phyloP scores from a whole-genome alignment of 1,140 invertebrate species.

The Berghia stephanieae region DNA sequence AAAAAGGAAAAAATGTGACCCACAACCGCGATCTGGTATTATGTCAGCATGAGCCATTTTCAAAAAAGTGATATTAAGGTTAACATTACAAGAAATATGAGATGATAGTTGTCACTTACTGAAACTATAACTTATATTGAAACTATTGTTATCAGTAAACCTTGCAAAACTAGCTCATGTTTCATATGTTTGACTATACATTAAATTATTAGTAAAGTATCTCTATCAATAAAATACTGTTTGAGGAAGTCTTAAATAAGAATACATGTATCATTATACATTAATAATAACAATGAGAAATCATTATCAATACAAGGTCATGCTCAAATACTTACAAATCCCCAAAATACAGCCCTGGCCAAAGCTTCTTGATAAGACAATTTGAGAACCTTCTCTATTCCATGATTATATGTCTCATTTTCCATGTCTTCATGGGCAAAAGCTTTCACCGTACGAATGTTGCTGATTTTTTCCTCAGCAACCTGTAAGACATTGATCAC shows the following conservation, averaged over 20 bases:
- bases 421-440: constrained; percentile 89
- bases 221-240: background rate
- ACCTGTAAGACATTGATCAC: constrained; percentile 58
- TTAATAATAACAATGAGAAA: no score
- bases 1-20: no score
- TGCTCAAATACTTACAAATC: constrained; percentile 74
- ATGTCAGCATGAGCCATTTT: no score
- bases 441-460: constrained; percentile 92
- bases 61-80: no score
- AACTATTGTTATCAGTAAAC: no score
- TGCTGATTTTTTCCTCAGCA: constrained; percentile 92
- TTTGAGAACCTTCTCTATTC: constrained; percentile 79
- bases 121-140: no score
- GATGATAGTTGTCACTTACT: no score
- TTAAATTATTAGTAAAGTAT: no score
- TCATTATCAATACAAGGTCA: background rate
- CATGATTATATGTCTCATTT: constrained; percentile 75
- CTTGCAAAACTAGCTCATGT: no score
- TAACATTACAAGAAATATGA: no score
- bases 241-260: background rate
- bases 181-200: background rate
- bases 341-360: constrained; percentile 90
- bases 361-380: constrained; percentile 88
- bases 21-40: no score
- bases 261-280: background rate